Evolutionary conservation across 2,888 invertebrate species (phyloP), one percentile per base, ranked within the genome.

Genomic region (Tromatobia lineatoria): DNA sequence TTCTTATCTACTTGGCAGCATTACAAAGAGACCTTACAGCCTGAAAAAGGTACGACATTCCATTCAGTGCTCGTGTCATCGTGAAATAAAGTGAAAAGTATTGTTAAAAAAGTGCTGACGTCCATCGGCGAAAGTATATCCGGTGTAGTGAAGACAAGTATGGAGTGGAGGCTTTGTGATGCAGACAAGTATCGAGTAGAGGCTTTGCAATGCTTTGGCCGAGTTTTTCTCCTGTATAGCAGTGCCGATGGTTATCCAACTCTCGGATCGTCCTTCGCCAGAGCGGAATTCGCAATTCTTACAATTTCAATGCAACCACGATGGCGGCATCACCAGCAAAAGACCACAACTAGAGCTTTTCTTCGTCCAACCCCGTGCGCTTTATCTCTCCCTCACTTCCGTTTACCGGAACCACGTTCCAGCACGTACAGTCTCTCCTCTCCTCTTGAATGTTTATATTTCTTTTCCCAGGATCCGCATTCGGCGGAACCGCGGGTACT

Each of bases 321-420:
- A 64, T 34, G 50, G 75, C 54, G 15, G 47, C 59, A 54, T n/a
- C 38, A 52, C 23, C 34, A 52, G 20, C 25, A 15, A 47, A 57
- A 76, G 45, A 47, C 66, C 45, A 38, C 54, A 45, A 57, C 57
- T 29, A 29, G 66, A 38, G 47, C 50, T 78, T 38, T 23, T 77
- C 45, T 45, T 20, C 25, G 61, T 45, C 38, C 8, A n/a, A 25
- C 34, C 52, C 23, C 29, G 50, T 4, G 50, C 45, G 18, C 45
- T 79, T 54, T 76, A 61, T 71, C 59, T 42, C 67, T 71, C 57
- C 42, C 66, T 52, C 45, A 15, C 73, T 77, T 84, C 83, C 80
- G 80, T 80, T 78, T 78, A 78, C 77, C 83, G 83, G 80, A 84
- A 80, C 42, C 77, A 50, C 69, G 74, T 69, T 69, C 73, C 80